Percentiles rank a stretch among this genome's conserved stretches.
phyloP scores from a whole-genome alignment of 2,888 invertebrate genomes.

The Baccha elongata region DNA sequence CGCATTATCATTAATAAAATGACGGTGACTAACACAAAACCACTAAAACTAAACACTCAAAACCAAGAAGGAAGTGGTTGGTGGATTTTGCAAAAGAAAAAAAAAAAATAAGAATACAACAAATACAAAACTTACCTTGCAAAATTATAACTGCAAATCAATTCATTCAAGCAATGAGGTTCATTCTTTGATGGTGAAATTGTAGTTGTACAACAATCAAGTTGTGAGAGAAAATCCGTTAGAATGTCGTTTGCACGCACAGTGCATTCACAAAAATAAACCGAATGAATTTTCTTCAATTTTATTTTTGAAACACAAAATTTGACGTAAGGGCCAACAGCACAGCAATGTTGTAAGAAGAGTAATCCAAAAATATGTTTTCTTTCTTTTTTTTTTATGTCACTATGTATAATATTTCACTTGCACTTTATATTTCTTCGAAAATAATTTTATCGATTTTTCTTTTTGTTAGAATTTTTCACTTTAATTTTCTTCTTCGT shows the following conservation, averaged over 20 bases:
- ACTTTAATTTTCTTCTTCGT: slow-evolving; percentile 37
- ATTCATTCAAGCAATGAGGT: slow-evolving; percentile 24
- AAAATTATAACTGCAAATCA: slow-evolving; percentile 24
- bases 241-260: background rate
- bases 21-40: slow-evolving; percentile 25
- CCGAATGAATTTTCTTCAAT: background rate
- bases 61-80: background rate
- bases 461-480: slow-evolving; percentile 28
- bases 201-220: background rate
- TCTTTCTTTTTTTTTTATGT: slow-evolving; percentile 13
- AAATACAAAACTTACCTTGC: slow-evolving; percentile 3
- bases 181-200: slow-evolving; percentile 10
- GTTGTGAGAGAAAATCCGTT: slow-evolving; percentile 27
- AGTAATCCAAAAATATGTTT: slow-evolving; percentile 64
- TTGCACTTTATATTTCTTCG: slow-evolving; percentile 49
- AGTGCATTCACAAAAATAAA: slow-evolving; percentile 17
- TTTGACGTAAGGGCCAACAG: slow-evolving; percentile 42
- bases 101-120: background rate
- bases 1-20: slow-evolving; percentile 45
- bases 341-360: slow-evolving; percentile 40
- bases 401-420: slow-evolving; percentile 1
- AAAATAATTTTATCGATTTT: slow-evolving; percentile 40
- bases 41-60: background rate
- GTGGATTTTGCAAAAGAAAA: background rate
- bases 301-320: slow-evolving; percentile 36